A percentile compares a stretch with the other conserved stretches of the same genome.
Evolutionary conservation across 2,888 invertebrate genomes (phyloP).

Genomic region (Acleris sparsana): DNA sequence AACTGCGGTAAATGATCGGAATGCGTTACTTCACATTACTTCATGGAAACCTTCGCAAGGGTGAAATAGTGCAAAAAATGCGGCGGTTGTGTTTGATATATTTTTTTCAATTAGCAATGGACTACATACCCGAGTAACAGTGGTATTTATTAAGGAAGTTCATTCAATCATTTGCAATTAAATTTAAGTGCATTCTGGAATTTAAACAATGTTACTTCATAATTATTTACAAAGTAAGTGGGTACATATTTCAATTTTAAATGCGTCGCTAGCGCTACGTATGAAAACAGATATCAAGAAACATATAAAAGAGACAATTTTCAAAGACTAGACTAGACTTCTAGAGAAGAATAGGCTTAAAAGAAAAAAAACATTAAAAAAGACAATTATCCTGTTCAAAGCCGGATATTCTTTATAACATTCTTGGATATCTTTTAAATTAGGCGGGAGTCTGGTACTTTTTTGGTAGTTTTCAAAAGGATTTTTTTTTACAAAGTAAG

Average conservation of each 20-base stretch:
- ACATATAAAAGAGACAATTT: too few relatives aligned
- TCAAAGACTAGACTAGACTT: too few relatives aligned
- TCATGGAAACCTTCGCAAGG: constrained; percentile 8
- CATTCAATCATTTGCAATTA: neutral
- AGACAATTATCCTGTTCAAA: too few relatives aligned
- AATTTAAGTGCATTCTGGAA: neutral
- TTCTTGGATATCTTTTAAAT: too few relatives aligned
- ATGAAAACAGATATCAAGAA: too few relatives aligned
- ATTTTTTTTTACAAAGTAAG: too few relatives aligned
- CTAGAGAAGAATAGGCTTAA: too few relatives aligned
- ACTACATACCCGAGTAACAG: constrained; percentile 5
- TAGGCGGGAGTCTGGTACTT: too few relatives aligned
- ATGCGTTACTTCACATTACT: constrained; percentile 11
- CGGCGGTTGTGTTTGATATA: constrained; percentile 6
- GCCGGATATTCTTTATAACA: too few relatives aligned
- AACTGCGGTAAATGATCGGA: constrained; percentile 16
- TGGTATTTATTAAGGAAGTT: neutral
- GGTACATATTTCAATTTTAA: neutral
- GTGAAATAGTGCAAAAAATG: constrained; percentile 10
- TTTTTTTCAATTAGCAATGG: constrained; percentile 1
- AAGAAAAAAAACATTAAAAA: too few relatives aligned
- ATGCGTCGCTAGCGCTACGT: too few relatives aligned
- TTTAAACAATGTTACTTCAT: neutral
- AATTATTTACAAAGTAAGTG: neutral
- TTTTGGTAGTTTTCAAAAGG: too few relatives aligned